These are phyloP conservation scores for Vireo altiloquus DNA, from an alignment of 2,113 vertebrate genomes.

Conservation along the genomic window DNA sequence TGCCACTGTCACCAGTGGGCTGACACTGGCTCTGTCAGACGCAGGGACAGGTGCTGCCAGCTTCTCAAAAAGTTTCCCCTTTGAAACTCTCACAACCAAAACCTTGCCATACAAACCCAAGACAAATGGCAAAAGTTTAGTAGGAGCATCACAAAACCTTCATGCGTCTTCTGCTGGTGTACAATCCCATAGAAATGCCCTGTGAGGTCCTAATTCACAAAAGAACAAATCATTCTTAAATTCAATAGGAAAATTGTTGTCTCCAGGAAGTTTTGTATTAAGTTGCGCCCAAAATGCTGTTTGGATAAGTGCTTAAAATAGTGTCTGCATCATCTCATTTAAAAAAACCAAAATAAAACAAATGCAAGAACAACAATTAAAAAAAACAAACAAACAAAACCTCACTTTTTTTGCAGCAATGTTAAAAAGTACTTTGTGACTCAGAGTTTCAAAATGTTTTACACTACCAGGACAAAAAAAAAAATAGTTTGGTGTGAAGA, in stretches of 20 bases:
- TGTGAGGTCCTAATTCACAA: not conserved
- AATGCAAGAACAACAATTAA: not conserved
- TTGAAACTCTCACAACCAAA: not conserved
- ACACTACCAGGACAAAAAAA: not conserved
- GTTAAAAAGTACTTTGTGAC: not conserved
- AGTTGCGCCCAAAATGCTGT: not conserved
- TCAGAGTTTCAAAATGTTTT: not conserved
- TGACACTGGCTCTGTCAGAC: not conserved
- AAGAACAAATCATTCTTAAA: not conserved
- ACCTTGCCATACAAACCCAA: not conserved
- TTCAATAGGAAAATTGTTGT: not conserved
- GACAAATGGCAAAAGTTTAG: not conserved
- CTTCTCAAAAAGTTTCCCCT: not conserved
- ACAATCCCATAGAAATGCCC: accelerated
- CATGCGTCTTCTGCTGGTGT: not conserved
- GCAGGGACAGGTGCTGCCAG: too few species aligned
- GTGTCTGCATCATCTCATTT: not conserved
- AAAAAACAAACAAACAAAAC: too few species aligned
- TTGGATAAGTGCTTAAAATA: not conserved
- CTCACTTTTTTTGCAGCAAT: not conserved
- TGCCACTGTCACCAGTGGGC: not conserved
- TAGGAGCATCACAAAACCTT: not conserved
- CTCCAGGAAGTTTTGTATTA: not conserved
- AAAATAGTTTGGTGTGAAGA: not conserved
- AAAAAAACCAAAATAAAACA: not conserved